These are phyloP conservation scores for Drepana arcuata DNA, from an alignment of 1,140 invertebrate species.

Conservation along the genomic window DNA sequence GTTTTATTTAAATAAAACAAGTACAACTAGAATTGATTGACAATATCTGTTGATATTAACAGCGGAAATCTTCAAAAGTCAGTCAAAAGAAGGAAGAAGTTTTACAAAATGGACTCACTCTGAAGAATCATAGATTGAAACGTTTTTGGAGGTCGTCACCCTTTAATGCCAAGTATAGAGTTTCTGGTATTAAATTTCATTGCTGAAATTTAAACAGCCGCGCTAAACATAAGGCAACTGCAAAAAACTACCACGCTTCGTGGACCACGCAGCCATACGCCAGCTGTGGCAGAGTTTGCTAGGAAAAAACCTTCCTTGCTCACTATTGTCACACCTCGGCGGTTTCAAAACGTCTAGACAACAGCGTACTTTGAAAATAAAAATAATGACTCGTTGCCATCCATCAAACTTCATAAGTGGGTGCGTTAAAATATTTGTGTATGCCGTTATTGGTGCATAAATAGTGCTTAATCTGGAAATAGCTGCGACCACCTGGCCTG, in stretches of 20 bases:
- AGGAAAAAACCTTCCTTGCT: neutral
- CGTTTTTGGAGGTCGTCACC: neutral
- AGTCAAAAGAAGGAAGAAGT: too few species aligned
- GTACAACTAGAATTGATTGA: too few species aligned
- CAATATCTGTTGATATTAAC: too few species aligned
- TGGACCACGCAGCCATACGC: slow-evolving; percentile 30
- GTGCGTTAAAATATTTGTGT: slow-evolving; percentile 57
- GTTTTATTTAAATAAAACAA: too few species aligned
- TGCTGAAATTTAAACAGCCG: slow-evolving; percentile 52
- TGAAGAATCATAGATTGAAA: neutral
- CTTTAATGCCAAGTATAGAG: slow-evolving; percentile 10
- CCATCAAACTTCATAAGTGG: slow-evolving; percentile 48
- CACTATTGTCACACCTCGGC: slow-evolving; percentile 1
- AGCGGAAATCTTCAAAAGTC: too few species aligned
- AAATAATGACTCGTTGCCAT: slow-evolving; percentile 14
- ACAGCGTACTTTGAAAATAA: slow-evolving; percentile 5
- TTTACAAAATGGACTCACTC: too few species aligned
- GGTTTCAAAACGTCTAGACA: neutral
- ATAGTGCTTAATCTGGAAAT: slow-evolving; percentile 54
- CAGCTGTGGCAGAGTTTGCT: slow-evolving; percentile 29
- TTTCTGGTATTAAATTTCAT: slow-evolving; percentile 43
- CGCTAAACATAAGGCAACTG: slow-evolving; percentile 26
- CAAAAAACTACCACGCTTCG: slow-evolving; percentile 61
- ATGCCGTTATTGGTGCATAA: slow-evolving; percentile 52
- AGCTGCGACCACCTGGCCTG: slow-evolving; percentile 56